A percentile compares a stretch with the other conserved stretches of the same genome.
phyloP scores from a whole-genome alignment of 2,797 vertebrate species.

The Labeo calbasu region DNA sequence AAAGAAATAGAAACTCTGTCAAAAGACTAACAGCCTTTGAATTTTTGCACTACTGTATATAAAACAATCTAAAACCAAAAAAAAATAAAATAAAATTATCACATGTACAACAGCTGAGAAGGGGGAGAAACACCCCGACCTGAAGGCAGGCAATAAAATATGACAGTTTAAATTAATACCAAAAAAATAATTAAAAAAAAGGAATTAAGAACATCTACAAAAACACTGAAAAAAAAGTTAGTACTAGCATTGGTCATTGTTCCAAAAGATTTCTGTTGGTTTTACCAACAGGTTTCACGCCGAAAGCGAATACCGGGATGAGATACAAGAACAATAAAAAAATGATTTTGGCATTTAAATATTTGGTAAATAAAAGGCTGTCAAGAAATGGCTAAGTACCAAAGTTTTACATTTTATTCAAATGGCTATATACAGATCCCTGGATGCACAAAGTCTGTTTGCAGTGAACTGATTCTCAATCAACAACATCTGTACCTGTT shows the following conservation, averaged over 20 bases:
- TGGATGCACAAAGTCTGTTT: slow-evolving; percentile 61
- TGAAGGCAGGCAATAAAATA: slow-evolving; percentile 82
- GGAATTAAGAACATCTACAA: slow-evolving; percentile 49
- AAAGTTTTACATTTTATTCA: slow-evolving; percentile 58
- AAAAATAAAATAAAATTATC: slow-evolving; percentile 61
- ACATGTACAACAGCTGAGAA: slow-evolving; percentile 81
- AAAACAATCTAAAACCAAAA: slow-evolving; percentile 65
- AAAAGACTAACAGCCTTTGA: slow-evolving; percentile 76
- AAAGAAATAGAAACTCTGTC: slow-evolving; percentile 74
- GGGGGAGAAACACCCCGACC: slow-evolving; percentile 70
- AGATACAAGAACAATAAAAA: slow-evolving; percentile 41
- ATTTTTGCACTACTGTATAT: slow-evolving; percentile 78
- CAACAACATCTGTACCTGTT: slow-evolving; percentile 50
- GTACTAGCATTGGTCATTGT: slow-evolving; percentile 68
- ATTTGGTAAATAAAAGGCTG: slow-evolving; percentile 77
- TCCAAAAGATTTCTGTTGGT: slow-evolving; percentile 25
- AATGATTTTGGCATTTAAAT: slow-evolving; percentile 80
- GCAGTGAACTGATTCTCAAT: slow-evolving; percentile 51
- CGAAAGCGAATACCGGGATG: slow-evolving; percentile 47
- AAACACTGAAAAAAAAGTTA: slow-evolving; percentile 67
- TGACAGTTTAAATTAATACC: slow-evolving; percentile 81
- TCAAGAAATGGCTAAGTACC: slow-evolving; percentile 71
- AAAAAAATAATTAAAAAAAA: slow-evolving; percentile 48
- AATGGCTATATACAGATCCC: slow-evolving; percentile 73
- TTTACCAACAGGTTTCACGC: slow-evolving; percentile 34